Evolutionary conservation across 2,113 vertebrate species (phyloP), one percentile per base, ranked within the genome.

Genomic region (Electrona antarctica): DNA sequence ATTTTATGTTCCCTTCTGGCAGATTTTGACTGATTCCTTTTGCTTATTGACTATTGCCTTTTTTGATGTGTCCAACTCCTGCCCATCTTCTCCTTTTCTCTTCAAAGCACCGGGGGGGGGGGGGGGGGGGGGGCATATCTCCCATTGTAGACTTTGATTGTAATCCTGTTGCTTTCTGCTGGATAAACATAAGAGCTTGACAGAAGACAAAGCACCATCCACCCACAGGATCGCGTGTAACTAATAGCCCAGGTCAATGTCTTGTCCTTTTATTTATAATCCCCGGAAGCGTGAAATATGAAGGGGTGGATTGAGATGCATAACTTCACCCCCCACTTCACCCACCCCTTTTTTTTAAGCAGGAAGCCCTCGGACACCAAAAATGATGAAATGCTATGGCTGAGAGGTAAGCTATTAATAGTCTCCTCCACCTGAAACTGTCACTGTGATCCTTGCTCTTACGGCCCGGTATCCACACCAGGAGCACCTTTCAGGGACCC

Each of bases 351-450:
- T 77, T 77, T 78, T 74, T 88, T 84, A 90, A 87, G 89, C 90
- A 87, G 89, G 87, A 91, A 92, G 89, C 85, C 92, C 87, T 92
- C 93, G 92, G 92, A 92, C 88, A 77, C 85, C 86, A 76, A 73
- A 85, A 85, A 92, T 94, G 93, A 93, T 94, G 89, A 92, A 94
- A 91, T 82, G 89, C 92, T 87, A 79, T 73, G 88, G 91, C 89
- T 87, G 89, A 89, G 88, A 91, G 90, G 88, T 92, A 93, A 93
- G 92, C 93, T 94, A 94, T 93, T 92, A 94, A 93, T 94, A 94
- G 92, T 92, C 87, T 90, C 78, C 86, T 90, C 92, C 92, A 93
- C 93, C 93, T 92, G 85, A 92, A 94, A 93, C 91, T 94, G 93
- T 94, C 93, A 94, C 79, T 13, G 79, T 85, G 87, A 91, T 92